phyloP scores from a whole-genome alignment of 2,888 invertebrate genomes.

The Altica lythri region DNA sequence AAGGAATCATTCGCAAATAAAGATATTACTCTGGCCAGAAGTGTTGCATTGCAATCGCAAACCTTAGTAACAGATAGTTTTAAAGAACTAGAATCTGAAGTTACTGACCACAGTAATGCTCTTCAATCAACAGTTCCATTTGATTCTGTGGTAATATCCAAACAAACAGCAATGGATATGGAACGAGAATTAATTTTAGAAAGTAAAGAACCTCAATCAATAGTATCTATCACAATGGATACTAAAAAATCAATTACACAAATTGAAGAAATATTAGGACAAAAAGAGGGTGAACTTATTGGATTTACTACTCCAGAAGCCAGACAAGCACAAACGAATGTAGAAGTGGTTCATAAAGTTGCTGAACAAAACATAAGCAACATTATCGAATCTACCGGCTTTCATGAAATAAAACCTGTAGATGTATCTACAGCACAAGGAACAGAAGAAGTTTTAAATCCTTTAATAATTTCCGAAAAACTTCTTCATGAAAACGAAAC shows the following conservation, averaged over 20 bases:
- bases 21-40: conserved; percentile 48
- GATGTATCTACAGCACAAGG: conserved; percentile 50
- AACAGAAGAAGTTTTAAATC: conserved; percentile 57
- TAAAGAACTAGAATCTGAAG: conserved; percentile 30
- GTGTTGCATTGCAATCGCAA: conserved; percentile 49
- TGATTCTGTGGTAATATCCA: conserved; percentile 50
- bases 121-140: conserved; percentile 47
- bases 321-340: conserved; percentile 46
- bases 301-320: conserved; percentile 49
- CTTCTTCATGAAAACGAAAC: conserved; percentile 60
- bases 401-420: conserved; percentile 42
- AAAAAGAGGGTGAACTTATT: conserved; percentile 55
- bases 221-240: conserved; percentile 57
- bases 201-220: conserved; percentile 50
- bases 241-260: conserved; percentile 53
- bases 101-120: conserved; percentile 35
- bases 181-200: conserved; percentile 52
- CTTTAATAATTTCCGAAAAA: conserved; percentile 59
- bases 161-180: conserved; percentile 55
- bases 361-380: conserved; percentile 52
- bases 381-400: conserved; percentile 45
- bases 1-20: conserved; percentile 28
- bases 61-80: conserved; percentile 34
- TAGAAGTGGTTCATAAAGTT: conserved; percentile 52
- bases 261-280: conserved; percentile 56